These are phyloP conservation scores for Diaperis boleti DNA, from an alignment of 2,888 invertebrate species.

Conservation along the genomic window DNA sequence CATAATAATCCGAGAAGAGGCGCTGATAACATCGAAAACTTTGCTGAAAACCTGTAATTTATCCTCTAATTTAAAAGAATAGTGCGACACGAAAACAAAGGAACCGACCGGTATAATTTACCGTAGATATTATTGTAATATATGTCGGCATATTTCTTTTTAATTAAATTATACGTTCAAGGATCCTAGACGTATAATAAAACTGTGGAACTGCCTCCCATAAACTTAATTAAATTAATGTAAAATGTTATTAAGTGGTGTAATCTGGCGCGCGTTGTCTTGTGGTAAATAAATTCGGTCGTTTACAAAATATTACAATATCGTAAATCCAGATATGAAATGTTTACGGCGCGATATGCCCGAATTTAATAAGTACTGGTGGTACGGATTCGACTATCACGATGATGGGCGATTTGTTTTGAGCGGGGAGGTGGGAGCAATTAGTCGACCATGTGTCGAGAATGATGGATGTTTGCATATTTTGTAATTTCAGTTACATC, in stretches of 20 bases:
- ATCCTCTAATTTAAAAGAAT: conserved; percentile 41
- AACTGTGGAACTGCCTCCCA: conserved; percentile 47
- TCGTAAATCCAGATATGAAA: conserved; percentile 28
- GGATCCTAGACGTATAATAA: conserved; percentile 49
- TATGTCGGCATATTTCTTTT: conserved; percentile 53
- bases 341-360: too few species aligned
- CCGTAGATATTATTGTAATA: conserved; percentile 52
- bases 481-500: too few species aligned
- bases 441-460: too few species aligned
- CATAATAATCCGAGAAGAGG: conserved; percentile 33
- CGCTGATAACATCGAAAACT: conserved; percentile 31
- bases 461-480: too few species aligned
- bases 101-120: conserved; percentile 49
- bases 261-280: conserved; percentile 33
- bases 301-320: conserved; percentile 32
- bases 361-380: too few species aligned
- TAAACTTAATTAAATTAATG: conserved; percentile 53
- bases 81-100: conserved; percentile 48
- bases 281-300: conserved; percentile 21
- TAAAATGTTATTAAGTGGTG: conserved; percentile 49
- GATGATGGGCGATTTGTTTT: too few species aligned
- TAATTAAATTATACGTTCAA: conserved; percentile 53
- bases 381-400: too few species aligned
- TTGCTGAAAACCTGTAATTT: conserved; percentile 42
- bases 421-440: too few species aligned